phyloP scores from a whole-genome alignment of 2,113 vertebrate species.

The Nothobranchius kuhntae region DNA sequence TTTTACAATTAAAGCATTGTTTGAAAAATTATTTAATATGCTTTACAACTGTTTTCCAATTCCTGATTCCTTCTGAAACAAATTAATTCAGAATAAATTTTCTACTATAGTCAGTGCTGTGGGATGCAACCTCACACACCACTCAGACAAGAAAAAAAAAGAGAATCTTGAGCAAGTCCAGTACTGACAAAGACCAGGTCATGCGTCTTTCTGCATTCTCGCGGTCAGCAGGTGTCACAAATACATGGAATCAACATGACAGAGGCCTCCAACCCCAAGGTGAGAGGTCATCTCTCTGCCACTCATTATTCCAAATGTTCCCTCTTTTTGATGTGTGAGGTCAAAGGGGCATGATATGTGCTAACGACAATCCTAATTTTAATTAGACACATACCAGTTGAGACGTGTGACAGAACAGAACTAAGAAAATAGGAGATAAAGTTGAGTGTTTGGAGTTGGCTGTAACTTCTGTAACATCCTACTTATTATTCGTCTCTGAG shows the following conservation, averaged over 20 bases:
- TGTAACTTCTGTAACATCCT: slow-evolving; percentile 2
- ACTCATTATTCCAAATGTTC: slow-evolving; percentile 48
- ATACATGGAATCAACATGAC: slow-evolving; percentile 65
- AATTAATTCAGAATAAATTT: neutral
- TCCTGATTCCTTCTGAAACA: neutral
- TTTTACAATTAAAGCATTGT: too few species aligned
- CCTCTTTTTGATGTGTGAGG: slow-evolving; percentile 22
- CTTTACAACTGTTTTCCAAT: neutral
- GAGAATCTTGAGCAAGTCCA: slow-evolving; percentile 22
- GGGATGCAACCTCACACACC: slow-evolving; percentile 5
- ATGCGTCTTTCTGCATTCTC: slow-evolving; percentile 46
- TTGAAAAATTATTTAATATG: too few species aligned
- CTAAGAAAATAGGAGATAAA: slow-evolving; percentile 4
- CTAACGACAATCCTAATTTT: slow-evolving; percentile 32
- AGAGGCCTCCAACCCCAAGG: slow-evolving; percentile 53
- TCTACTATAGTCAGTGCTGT: neutral
- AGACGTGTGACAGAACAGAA: slow-evolving; percentile 15
- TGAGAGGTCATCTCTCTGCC: slow-evolving; percentile 58
- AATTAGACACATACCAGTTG: slow-evolving; percentile 25
- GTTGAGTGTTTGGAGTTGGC: slow-evolving; percentile 1
- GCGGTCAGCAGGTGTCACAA: slow-evolving; percentile 59
- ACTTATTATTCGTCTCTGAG: slow-evolving; percentile 26
- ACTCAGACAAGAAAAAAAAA: slow-evolving; percentile 9
- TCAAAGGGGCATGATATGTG: slow-evolving; percentile 27
- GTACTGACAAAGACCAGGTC: slow-evolving; percentile 64